These are phyloP conservation scores for Lepidurus apus DNA, from an alignment of 1,140 invertebrate species.

Conservation along the genomic window DNA sequence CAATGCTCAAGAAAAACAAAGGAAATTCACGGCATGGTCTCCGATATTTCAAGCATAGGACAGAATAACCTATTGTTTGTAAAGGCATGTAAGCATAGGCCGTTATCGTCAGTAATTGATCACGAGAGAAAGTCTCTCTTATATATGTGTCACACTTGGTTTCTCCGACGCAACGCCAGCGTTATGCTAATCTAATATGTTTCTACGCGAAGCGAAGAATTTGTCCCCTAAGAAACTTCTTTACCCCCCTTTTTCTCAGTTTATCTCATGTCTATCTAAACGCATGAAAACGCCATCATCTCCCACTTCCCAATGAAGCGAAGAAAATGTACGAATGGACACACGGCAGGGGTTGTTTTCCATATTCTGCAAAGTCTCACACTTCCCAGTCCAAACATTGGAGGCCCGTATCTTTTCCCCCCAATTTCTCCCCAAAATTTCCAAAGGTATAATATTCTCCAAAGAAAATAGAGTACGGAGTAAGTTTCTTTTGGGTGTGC, in stretches of 20 bases:
- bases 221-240: no score
- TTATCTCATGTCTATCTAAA: no score
- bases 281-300: no score
- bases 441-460: background rate
- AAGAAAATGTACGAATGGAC: background rate
- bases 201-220: no score
- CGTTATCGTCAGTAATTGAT: background rate
- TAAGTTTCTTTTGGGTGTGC: background rate
- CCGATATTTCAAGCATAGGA: background rate
- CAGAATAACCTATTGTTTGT: background rate
- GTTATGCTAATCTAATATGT: background rate
- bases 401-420: background rate
- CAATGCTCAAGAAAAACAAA: background rate
- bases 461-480: background rate
- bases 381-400: background rate
- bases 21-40: background rate
- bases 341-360: slow-evolving; percentile 1
- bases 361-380: slow-evolving; percentile 15
- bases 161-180: background rate
- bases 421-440: background rate
- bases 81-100: background rate
- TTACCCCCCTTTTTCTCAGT: no score
- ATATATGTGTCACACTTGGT: background rate
- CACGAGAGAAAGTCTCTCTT: background rate
- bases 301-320: background rate